Evolutionary conservation across 2,113 vertebrate species (phyloP).

Genomic region (Tautogolabrus adspersus): DNA sequence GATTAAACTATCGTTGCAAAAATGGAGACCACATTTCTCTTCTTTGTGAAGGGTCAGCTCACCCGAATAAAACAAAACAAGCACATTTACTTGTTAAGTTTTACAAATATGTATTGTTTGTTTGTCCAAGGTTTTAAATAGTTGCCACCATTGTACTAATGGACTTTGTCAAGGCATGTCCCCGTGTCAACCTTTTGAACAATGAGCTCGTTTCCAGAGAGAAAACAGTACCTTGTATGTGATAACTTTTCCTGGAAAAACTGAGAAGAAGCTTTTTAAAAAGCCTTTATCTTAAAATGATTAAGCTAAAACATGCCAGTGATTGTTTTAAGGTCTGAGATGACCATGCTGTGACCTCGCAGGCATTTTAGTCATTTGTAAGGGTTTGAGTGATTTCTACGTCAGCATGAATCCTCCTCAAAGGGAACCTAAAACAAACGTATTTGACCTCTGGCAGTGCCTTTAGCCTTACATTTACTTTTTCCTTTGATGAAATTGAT

Average conservation of each 20-base stretch:
- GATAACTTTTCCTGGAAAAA: background rate
- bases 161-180: too few relatives aligned
- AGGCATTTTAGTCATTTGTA: too few relatives aligned
- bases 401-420: background rate
- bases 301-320: background rate
- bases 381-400: background rate
- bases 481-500: background rate
- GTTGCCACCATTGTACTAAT: too few relatives aligned
- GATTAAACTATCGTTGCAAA: too few relatives aligned
- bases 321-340: background rate
- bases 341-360: too few relatives aligned
- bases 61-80: too few relatives aligned
- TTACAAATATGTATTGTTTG: too few relatives aligned
- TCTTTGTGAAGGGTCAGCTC: too few relatives aligned
- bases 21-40: too few relatives aligned
- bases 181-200: background rate
- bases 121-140: background rate
- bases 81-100: too few relatives aligned
- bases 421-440: background rate
- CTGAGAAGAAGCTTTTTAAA: background rate
- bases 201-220: background rate
- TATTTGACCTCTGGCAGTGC: background rate
- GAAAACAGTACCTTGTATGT: background rate
- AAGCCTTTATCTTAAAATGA: background rate
- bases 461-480: background rate